Conservation (phyloP, 2,888 invertebrate species). For the Latrodectus elegans region DNA sequence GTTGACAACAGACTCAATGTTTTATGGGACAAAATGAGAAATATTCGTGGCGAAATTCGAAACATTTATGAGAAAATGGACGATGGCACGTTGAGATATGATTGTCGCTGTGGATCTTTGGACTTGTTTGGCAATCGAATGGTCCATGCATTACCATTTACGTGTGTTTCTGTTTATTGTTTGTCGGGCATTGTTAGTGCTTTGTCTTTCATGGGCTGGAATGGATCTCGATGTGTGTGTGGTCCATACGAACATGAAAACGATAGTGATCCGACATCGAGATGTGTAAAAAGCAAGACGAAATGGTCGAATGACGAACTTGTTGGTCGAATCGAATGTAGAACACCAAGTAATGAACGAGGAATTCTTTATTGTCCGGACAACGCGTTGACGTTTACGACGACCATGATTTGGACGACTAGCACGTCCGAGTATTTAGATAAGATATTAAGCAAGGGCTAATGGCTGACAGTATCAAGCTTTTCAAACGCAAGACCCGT, state of each 20-base stretch:
- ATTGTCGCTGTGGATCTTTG: not conserved
- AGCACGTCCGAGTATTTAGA: no score
- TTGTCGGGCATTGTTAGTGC: not conserved
- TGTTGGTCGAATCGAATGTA: not conserved
- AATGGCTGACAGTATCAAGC: no score
- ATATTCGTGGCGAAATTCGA: not conserved
- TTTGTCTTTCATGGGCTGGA: not conserved
- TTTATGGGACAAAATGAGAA: not conserved
- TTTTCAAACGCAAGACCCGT: no score
- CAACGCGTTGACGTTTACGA: no score
- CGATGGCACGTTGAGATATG: not conserved
- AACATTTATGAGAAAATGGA: not conserved
- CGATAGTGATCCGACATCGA: not conserved
- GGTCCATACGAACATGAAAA: not conserved
- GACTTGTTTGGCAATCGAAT: not conserved
- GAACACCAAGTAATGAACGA: not conserved
- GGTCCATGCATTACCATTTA: not conserved
- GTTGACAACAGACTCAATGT: not conserved
- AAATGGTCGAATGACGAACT: not conserved
- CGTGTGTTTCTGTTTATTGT: not conserved
- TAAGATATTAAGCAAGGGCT: no score
- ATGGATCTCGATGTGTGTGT: not conserved
- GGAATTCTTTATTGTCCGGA: not conserved
- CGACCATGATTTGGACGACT: no score
- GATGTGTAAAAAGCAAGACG: not conserved